Evolutionary conservation across 1,140 invertebrate species (phyloP).

Genomic region (Aricia agestis): DNA sequence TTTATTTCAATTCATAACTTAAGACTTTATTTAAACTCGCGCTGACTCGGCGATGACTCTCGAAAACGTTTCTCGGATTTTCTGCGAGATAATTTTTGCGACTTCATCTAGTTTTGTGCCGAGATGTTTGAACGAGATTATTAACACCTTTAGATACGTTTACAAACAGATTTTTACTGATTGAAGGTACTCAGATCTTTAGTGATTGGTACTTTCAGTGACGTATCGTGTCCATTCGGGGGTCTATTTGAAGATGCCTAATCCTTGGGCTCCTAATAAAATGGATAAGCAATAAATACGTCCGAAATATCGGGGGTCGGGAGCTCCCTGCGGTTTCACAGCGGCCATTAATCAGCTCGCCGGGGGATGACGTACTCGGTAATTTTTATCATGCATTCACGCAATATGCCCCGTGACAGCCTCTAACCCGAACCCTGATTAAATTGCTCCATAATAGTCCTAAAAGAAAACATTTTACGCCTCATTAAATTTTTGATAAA

Average conservation of each 20-base stretch:
- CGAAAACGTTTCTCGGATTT: not conserved
- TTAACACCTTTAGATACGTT: too few relatives aligned
- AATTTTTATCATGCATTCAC: slow-evolving; percentile 50
- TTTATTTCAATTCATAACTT: slow-evolving; percentile 2
- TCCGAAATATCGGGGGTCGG: slow-evolving; percentile 44
- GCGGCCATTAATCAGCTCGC: slow-evolving; percentile 51
- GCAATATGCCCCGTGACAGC: slow-evolving; percentile 29
- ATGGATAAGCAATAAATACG: slow-evolving; percentile 61
- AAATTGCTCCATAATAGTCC: slow-evolving; percentile 10
- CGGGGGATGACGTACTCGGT: slow-evolving; percentile 55
- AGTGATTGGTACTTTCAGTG: too few relatives aligned
- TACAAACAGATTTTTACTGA: too few relatives aligned
- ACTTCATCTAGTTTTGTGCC: not conserved
- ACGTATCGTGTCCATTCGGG: too few relatives aligned
- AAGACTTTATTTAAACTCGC: slow-evolving; percentile 5
- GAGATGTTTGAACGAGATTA: not conserved
- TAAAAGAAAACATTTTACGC: not conserved
- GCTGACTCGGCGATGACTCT: slow-evolving; percentile 9
- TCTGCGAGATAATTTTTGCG: not conserved
- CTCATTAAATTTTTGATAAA: not conserved
- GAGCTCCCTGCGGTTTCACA: slow-evolving; percentile 29
- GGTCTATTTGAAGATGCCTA: not conserved
- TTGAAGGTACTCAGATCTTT: too few relatives aligned
- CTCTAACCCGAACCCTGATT: not conserved
- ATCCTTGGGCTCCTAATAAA: slow-evolving; percentile 16